Conservation (phyloP, 2,113 vertebrate genomes). For the Hemiprocne comata region DNA sequence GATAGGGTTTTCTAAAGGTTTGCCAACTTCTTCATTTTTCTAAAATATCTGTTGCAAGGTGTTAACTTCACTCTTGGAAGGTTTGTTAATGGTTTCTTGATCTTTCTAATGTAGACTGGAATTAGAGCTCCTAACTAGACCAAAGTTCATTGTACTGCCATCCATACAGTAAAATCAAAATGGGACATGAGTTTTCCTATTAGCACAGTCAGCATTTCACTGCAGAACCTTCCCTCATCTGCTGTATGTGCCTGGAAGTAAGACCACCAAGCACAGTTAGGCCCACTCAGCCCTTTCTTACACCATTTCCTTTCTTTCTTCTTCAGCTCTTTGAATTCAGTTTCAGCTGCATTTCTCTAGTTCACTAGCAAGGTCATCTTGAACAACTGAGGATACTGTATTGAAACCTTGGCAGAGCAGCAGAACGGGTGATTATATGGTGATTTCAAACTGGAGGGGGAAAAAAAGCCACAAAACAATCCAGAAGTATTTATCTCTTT, state of each 20-base stretch:
- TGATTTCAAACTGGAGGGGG: background rate
- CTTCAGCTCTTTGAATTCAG: background rate
- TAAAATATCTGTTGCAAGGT: background rate
- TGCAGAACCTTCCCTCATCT: background rate
- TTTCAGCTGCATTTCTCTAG: background rate
- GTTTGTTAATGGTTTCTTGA: background rate
- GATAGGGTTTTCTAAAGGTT: background rate
- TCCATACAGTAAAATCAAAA: background rate
- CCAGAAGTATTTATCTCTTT: background rate
- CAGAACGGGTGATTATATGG: background rate
- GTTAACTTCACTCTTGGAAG: background rate
- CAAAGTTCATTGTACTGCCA: background rate
- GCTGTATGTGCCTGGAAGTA: accelerated
- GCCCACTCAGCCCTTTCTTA: background rate
- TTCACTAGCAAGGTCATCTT: background rate
- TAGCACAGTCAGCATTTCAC: background rate
- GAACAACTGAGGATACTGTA: background rate
- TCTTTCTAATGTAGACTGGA: background rate
- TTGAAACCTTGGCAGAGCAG: background rate
- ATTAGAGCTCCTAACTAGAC: background rate
- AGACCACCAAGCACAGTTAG: background rate
- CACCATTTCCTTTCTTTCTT: background rate
- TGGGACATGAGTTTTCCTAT: accelerated
- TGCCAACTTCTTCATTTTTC: background rate
- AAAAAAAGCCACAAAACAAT: background rate